Evolutionary conservation across 2,797 vertebrate species (phyloP).

Genomic region (Huso huso): DNA sequence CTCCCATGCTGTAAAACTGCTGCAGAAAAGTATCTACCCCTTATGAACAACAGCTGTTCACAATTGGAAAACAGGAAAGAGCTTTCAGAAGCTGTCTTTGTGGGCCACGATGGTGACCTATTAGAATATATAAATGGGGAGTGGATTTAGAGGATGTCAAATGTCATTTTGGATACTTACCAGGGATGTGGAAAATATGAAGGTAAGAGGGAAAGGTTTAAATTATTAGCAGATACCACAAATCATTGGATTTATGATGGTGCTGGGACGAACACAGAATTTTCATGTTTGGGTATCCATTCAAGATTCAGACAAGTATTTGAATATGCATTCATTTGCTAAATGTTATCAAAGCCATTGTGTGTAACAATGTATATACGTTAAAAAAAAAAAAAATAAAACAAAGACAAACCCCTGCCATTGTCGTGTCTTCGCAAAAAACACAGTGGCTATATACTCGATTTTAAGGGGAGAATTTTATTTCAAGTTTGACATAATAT

Average conservation of each 20-base stretch:
- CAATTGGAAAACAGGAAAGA: constrained; percentile 14
- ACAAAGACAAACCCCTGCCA: too few relatives aligned
- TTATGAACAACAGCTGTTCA: constrained; percentile 3
- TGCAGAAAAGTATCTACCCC: not conserved
- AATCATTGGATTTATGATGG: constrained; percentile 2
- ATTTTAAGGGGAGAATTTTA: too few relatives aligned
- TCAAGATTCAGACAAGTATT: too few relatives aligned
- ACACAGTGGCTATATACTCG: too few relatives aligned
- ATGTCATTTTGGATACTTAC: not conserved
- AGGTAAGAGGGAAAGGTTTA: not conserved
- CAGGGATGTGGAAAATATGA: not conserved
- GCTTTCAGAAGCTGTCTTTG: not conserved
- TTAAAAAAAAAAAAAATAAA: too few relatives aligned
- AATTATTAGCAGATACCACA: constrained; percentile 10
- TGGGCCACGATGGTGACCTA: constrained; percentile 9
- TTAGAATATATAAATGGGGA: constrained; percentile 5
- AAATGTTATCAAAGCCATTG: too few relatives aligned
- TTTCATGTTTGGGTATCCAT: too few relatives aligned
- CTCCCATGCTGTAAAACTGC: not conserved
- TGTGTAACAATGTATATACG: too few relatives aligned
- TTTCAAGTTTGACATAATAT: too few relatives aligned
- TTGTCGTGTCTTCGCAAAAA: too few relatives aligned
- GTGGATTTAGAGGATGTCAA: constrained; percentile 12
- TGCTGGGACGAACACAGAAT: too few relatives aligned
- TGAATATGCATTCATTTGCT: too few relatives aligned